These are phyloP conservation scores for Microcebus lehilahytsara DNA, from an alignment of 2,113 vertebrate genomes.

Conservation along the genomic window DNA sequence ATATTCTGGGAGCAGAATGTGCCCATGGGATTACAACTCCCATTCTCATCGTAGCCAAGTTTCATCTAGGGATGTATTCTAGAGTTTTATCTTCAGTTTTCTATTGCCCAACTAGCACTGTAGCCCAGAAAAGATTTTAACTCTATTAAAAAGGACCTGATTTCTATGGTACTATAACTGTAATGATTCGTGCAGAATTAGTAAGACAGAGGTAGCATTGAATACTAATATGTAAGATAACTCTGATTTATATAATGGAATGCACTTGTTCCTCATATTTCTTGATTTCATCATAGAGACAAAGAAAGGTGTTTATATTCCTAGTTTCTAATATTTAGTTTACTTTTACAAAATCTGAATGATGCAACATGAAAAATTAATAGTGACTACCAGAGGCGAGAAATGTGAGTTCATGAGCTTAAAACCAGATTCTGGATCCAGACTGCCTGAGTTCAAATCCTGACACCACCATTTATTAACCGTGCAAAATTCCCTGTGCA, in stretches of 20 bases:
- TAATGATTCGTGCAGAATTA: not conserved
- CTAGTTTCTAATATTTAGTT: not conserved
- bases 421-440: not conserved
- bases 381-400: not conserved
- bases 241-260: not conserved
- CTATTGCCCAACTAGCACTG: not conserved
- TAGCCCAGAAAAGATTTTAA: not conserved
- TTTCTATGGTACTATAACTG: not conserved
- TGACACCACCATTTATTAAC: not conserved
- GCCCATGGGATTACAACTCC: slow-evolving; percentile 14
- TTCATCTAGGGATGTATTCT: slow-evolving; percentile 43
- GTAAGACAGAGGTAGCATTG: not conserved
- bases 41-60: slow-evolving; percentile 21
- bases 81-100: slow-evolving; percentile 20
- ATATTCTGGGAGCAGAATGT: slow-evolving; percentile 54
- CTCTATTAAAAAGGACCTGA: not conserved
- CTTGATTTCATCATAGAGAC: not conserved
- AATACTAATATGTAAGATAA: not conserved
- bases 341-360: not conserved
- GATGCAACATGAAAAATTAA: not conserved
- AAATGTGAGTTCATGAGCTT: not conserved
- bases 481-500: not conserved
- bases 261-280: not conserved
- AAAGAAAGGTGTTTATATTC: not conserved
- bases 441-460: not conserved